These are phyloP conservation scores for silkworm (Bombyx mori) DNA, from an alignment of 1,140 invertebrate species.

Conservation along the genomic window ASM3026992v2 NC_085129.1:6027501-6028000, in stretches of 20 bases:
- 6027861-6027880: constrained; percentile 11
- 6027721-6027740: constrained; percentile 47
- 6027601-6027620: no score
- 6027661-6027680: constrained; percentile 34
- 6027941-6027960: no score
- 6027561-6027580: no score
- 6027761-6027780: constrained; percentile 30
- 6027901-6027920: no score
- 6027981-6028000: no score
- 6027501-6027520: no score
- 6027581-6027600: no score
- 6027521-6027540: no score
- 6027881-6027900: not conserved
- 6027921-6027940: no score
- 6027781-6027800: constrained; percentile 28
- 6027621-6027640: no score
- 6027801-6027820: constrained; percentile 27
- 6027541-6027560: no score
- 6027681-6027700: constrained; percentile 45
- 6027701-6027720: constrained; percentile 31
- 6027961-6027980: no score
- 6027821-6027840: constrained; percentile 20
- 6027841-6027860: constrained; percentile 11
- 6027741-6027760: constrained; percentile 29
- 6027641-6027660: constrained; percentile 13